Evolutionary conservation across 1,140 invertebrate species (phyloP).

Genomic region (Nasonia longicornis): DNA sequence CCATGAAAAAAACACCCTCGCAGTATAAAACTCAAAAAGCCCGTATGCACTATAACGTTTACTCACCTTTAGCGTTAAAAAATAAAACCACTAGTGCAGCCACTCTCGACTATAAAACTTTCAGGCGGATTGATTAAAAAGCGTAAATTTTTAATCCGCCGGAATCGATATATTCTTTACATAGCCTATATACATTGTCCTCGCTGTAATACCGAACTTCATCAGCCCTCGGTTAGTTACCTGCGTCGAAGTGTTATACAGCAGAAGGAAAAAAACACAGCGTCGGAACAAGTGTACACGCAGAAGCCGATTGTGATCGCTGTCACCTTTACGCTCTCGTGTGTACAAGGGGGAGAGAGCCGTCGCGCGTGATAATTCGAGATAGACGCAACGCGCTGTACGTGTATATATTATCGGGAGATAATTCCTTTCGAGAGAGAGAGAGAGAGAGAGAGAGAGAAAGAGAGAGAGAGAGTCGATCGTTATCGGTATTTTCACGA

Average conservation of each 20-base stretch:
- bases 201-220: background rate
- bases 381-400: background rate
- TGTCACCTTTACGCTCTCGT: slow-evolving; percentile 28
- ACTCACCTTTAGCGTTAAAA: slow-evolving; percentile 4
- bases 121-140: slow-evolving; percentile 40
- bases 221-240: background rate
- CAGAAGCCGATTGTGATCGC: slow-evolving; percentile 11
- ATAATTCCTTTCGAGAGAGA: background rate
- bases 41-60: background rate
- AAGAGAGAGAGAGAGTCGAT: background rate
- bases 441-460: background rate
- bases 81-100: background rate
- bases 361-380: background rate
- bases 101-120: slow-evolving; percentile 43
- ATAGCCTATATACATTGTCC: background rate
- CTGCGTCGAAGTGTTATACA: too few relatives aligned
- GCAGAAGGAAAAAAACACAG: too few relatives aligned
- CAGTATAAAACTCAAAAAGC: slow-evolving; percentile 24
- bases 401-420: background rate
- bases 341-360: background rate
- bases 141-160: slow-evolving; percentile 37
- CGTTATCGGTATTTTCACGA: background rate
- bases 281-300: background rate
- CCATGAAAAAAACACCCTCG: background rate
- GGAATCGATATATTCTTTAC: slow-evolving; percentile 32